These are phyloP conservation scores for Tyto alba DNA, from an alignment of 2,113 vertebrate species.

Conservation along the genomic window DNA sequence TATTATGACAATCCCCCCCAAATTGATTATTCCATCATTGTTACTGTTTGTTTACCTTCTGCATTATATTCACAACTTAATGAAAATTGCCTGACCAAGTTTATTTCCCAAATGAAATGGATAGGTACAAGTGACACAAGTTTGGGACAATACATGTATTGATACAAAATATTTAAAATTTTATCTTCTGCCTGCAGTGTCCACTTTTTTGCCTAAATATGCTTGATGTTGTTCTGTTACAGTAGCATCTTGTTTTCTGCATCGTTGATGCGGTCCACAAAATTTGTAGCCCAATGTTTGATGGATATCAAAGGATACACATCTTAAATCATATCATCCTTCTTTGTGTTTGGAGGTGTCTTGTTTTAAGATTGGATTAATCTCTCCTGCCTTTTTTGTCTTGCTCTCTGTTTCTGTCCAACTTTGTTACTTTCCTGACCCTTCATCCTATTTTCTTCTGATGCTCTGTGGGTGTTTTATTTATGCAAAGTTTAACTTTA, in stretches of 20 bases:
- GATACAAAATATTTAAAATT: not conserved
- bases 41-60: not conserved
- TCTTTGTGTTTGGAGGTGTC: not conserved
- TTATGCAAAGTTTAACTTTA: slow-evolving; percentile 67
- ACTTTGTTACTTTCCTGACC: not conserved
- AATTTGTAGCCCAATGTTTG: not conserved
- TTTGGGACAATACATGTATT: not conserved
- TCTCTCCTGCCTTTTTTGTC: not conserved
- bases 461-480: not conserved
- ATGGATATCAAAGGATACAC: not conserved
- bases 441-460: not conserved
- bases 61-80: not conserved
- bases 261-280: not conserved
- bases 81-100: not conserved
- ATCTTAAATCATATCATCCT: not conserved
- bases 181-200: not conserved
- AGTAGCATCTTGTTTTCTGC: not conserved
- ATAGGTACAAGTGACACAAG: not conserved
- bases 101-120: not conserved
- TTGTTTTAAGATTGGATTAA: not conserved
- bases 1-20: accelerated
- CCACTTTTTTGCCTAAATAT: not conserved
- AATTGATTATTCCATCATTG: not conserved
- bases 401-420: not conserved
- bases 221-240: not conserved